Evolutionary conservation across 2,888 invertebrate species (phyloP).

Genomic region (Eupithecia insigniata): DNA sequence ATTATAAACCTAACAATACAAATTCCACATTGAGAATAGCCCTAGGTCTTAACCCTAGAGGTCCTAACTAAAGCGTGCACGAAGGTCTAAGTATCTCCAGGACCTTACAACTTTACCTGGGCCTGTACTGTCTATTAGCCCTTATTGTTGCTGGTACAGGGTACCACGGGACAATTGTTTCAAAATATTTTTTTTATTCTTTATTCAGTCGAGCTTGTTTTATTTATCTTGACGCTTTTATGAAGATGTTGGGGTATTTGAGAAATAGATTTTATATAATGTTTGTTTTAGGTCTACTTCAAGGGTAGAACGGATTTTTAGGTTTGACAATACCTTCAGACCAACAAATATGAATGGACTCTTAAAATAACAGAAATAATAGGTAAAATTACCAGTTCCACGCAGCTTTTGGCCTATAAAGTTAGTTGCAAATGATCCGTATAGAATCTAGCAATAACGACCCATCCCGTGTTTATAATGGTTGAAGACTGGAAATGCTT

Average conservation of each 20-base stretch:
- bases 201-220: neutral
- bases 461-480: too few species aligned
- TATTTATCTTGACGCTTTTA: neutral
- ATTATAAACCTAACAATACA: slow-evolving; percentile 1
- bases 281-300: neutral
- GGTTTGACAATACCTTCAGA: too few species aligned
- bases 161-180: neutral
- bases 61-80: slow-evolving; percentile 37
- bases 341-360: too few species aligned
- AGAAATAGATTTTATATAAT: neutral
- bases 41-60: slow-evolving; percentile 44
- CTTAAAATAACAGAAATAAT: neutral
- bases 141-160: slow-evolving; percentile 36
- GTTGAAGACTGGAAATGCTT: too few species aligned
- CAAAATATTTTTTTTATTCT: too few species aligned
- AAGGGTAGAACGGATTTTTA: neutral
- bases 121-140: slow-evolving; percentile 35
- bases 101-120: slow-evolving; percentile 45
- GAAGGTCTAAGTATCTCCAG: slow-evolving; percentile 45
- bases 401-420: too few species aligned
- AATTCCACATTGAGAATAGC: slow-evolving; percentile 36
- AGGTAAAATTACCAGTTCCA: too few species aligned
- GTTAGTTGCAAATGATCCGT: too few species aligned
- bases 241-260: neutral
- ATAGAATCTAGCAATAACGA: too few species aligned